Base-by-base conservation (phyloP, 2,888 invertebrate species). In the Philonicus albiceps region DNA sequence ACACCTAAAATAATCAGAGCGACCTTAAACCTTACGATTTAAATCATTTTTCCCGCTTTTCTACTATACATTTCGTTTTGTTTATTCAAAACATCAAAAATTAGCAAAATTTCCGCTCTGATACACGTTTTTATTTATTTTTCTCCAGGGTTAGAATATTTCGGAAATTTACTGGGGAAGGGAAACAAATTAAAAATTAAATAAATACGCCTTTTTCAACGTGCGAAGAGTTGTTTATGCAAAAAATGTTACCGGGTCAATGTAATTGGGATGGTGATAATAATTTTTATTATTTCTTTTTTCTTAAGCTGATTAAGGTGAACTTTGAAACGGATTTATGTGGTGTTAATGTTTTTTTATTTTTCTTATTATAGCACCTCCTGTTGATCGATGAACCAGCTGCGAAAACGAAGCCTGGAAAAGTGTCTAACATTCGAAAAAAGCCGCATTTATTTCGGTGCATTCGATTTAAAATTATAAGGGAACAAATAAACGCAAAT, bases 21-120 rank as follows among this genome's bases (percentile, higher is more conserved):
- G 76, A 76, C 76, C 76, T 76, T 76, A 76, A 76, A 76, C 76
- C 43, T 40, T 40, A 43, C 13, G 27, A 64, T 64, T 64, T 43
- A 43, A 43, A 16, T 19, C n/a, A 43, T 64, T 64, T 53, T 53
- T 53, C 1, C 16, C 31, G 3, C 27, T 74, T 31, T n/a, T 74
- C 34, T 22, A 13, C 22, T 40, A 22, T 19, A 3, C 19, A 55
- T 64, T 27, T 49, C 49, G n/a, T 49, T 75, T 19, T 30, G 16
- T 11, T 75, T 75, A 75, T n/a, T 2, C n/a, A 73, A 37, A 22
- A 73, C 16, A 75, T 34, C 31, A 34, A 1, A 34, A 8, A 75
- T n/a, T n/a, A 75, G 6, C 7, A 74, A 74, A 74, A 64, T 64
- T 64, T 64, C 64, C 64, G 22, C 7, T 64, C 22, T 64, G 64